Percentiles rank a stretch among this genome's conserved stretches.
Conservation (phyloP, 2,113 vertebrate genomes). For the Struthidea cinerea region DNA sequence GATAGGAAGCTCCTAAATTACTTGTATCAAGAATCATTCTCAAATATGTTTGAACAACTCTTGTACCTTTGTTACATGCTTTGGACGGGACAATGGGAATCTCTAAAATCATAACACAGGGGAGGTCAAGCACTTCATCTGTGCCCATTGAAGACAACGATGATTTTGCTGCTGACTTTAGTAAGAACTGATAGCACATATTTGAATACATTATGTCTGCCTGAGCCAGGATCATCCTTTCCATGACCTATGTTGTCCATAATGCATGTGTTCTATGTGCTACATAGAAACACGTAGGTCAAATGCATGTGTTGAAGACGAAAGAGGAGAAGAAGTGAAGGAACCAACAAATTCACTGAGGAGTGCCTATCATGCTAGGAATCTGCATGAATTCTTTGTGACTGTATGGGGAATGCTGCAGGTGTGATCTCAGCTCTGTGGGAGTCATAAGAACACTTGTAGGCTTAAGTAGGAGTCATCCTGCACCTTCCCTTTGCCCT, state of each 20-base stretch:
- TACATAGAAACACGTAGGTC: neutral
- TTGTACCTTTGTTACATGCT: conserved; percentile 40
- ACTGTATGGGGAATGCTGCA: neutral
- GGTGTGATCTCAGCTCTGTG: neutral
- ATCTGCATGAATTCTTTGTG: conserved; percentile 14
- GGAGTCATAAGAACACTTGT: neutral
- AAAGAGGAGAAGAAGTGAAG: neutral
- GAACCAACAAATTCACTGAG: neutral
- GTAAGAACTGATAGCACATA: conserved; percentile 31
- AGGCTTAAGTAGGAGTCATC: neutral
- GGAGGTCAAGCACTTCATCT: conserved; percentile 24
- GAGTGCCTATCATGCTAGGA: neutral
- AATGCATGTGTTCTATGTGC: conserved; percentile 33
- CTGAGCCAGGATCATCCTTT: conserved; percentile 11
- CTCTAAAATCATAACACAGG: conserved; percentile 36
- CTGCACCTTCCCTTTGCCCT: neutral
- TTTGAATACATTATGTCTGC: neutral
- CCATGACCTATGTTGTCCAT: neutral
- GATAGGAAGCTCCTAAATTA: neutral
- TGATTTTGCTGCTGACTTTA: conserved; percentile 38
- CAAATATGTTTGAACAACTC: conserved; percentile 24
- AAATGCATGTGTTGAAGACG: neutral
- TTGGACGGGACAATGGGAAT: conserved; percentile 15
- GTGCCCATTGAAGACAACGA: conserved; percentile 30
- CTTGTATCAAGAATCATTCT: neutral